Evolutionary conservation across 2,888 invertebrate genomes (phyloP).

Genomic region (Andricus quercusramuli): DNA sequence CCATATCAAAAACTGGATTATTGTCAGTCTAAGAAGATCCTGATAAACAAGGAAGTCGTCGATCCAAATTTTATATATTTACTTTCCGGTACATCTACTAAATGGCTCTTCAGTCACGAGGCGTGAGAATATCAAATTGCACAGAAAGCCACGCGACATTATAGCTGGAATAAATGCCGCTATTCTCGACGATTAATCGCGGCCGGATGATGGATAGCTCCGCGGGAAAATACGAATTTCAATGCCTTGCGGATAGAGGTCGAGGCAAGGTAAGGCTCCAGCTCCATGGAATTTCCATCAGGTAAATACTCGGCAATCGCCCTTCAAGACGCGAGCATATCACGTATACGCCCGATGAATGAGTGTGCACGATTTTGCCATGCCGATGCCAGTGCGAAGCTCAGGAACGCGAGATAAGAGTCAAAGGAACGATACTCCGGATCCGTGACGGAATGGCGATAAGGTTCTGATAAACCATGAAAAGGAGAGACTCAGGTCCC

Average conservation of each 20-base stretch:
- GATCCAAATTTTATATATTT: not conserved
- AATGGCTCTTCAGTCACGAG: not conserved
- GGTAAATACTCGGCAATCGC: slow-evolving; percentile 1
- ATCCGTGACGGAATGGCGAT: slow-evolving; percentile 11
- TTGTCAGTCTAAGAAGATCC: not conserved
- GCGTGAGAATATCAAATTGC: not conserved
- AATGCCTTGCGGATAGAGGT: not conserved
- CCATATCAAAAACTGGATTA: not conserved
- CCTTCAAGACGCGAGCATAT: not conserved
- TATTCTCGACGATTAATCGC: slow-evolving; percentile 9
- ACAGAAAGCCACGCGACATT: not conserved
- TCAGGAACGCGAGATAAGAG: slow-evolving; percentile 20
- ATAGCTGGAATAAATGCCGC: slow-evolving; percentile 5
- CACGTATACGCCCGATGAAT: not conserved
- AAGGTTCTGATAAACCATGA: not conserved
- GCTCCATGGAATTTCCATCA: not conserved
- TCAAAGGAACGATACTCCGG: not conserved
- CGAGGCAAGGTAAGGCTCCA: not conserved
- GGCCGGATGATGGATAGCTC: slow-evolving; percentile 14
- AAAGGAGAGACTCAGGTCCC: not conserved
- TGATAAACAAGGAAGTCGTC: not conserved
- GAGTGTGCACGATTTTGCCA: not conserved
- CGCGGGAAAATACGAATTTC: slow-evolving; percentile 23
- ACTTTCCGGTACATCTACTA: not conserved
- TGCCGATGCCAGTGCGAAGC: not conserved